These are phyloP conservation scores for Nannoperca australis DNA, from an alignment of 2,797 vertebrate genomes.

Conservation along the genomic window DNA sequence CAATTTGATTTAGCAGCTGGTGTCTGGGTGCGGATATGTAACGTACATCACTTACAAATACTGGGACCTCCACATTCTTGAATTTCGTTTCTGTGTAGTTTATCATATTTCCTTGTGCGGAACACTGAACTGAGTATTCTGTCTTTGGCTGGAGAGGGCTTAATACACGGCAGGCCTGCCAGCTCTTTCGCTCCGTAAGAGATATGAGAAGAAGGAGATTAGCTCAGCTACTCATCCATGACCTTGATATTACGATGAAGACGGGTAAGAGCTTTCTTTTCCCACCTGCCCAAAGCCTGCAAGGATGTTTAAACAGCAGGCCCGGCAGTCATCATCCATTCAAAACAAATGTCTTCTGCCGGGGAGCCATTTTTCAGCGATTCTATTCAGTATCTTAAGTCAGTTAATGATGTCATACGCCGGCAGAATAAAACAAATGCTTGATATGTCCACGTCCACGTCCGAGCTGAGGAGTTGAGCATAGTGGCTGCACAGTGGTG, in stretches of 20 bases:
- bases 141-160: constrained; percentile 76
- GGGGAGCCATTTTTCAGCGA: constrained; percentile 62
- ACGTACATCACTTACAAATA: constrained; percentile 67
- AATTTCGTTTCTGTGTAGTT: constrained; percentile 66
- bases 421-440: constrained; percentile 68
- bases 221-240: constrained; percentile 82
- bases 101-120: constrained; percentile 70
- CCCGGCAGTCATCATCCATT: constrained; percentile 70
- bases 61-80: constrained; percentile 54
- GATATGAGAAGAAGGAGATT: constrained; percentile 82
- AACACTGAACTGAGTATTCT: constrained; percentile 59
- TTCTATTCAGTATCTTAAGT: constrained; percentile 61
- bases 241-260: constrained; percentile 84
- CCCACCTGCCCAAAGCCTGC: constrained; percentile 80
- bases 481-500: constrained; percentile 17
- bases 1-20: constrained; percentile 80
- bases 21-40: constrained; percentile 70
- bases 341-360: constrained; percentile 76
- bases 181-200: constrained; percentile 76
- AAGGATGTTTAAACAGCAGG: constrained; percentile 79
- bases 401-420: constrained; percentile 74
- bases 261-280: constrained; percentile 81
- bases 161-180: constrained; percentile 74
- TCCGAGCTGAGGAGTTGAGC: constrained; percentile 30
- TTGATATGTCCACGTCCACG: constrained; percentile 16